phyloP scores from a whole-genome alignment of 1,140 invertebrate genomes.

The Drosophila parabipectinata region DNA sequence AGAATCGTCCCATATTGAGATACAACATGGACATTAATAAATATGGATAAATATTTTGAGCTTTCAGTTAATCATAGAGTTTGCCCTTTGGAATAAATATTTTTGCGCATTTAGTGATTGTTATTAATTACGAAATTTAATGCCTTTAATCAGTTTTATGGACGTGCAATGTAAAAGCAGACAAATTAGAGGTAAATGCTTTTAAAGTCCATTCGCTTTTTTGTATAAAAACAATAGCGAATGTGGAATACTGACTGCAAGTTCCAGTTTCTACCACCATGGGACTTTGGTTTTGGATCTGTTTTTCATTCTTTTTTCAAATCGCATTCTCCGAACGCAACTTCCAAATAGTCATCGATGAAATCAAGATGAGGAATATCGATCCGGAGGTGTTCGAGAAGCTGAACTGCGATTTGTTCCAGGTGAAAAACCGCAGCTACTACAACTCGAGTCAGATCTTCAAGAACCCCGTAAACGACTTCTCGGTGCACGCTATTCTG shows the following conservation, averaged over 20 bases:
- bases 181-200: neutral
- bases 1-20: neutral
- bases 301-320: neutral
- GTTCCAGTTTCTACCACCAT: conserved; percentile 11
- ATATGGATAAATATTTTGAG: neutral
- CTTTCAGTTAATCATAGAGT: neutral
- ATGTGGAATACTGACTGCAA: neutral
- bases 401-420: conserved; percentile 36
- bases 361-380: conserved; percentile 15
- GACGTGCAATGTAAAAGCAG: neutral
- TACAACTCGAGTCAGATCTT: conserved; percentile 29
- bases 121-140: neutral
- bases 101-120: neutral
- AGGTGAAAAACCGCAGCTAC: conserved; percentile 51
- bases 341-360: conserved; percentile 51
- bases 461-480: conserved; percentile 11
- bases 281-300: conserved; percentile 20
- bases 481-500: conserved; percentile 19
- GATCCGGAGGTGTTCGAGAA: neutral
- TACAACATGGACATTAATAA: neutral
- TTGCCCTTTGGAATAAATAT: neutral
- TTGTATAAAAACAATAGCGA: neutral
- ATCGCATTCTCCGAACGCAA: conserved; percentile 12
- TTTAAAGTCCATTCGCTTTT: neutral
- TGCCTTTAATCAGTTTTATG: neutral